Evolutionary conservation across 2,888 invertebrate genomes (phyloP), one percentile per base, ranked within the genome.

Genomic region (Perizoma flavofasciatum): DNA sequence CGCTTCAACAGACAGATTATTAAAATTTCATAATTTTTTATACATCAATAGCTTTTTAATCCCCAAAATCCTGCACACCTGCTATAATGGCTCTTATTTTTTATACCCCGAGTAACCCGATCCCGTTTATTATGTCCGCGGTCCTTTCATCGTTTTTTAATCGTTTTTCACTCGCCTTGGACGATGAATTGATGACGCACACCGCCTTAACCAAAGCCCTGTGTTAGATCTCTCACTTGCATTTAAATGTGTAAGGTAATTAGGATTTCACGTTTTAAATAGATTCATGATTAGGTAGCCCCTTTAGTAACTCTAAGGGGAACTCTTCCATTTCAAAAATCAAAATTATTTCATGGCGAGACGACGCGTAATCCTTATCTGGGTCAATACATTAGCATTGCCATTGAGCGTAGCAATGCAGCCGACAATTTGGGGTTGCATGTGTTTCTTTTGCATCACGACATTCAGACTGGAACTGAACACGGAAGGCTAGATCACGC

Each of bases 171-270:
- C 45, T 50, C 55, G 49, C 37, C 39, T 45, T 49, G 47, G 32
- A 4, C 11, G 44, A 50, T 54, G 46, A 48, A 53, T 49, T 55
- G 34, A 47, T 43, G 51, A 6, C 41, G 43, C 22, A 39, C 54
- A 8, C 43, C 41, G 33, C 9, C 41, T 10, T 53, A 35, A 61
- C 32, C 40, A 63, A 71, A 65, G 68, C 60, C 63, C 54, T 49
- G 75, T 69, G 73, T 76, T 69, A 63, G 66, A 62, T 75, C 76
- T 77, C 75, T 63, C 78, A 73, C 74, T 72, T 69, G 43, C 51
- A 33, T 40, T 45, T 9, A 22, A 49, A 34, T 52, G 41, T 46
- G 39, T 11, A 5, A 44, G 53, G 45, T 53, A 53, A 49, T 52
- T 60, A 44, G 43, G 43, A 10, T 47, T 40, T 7, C n/a, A 40